Base-by-base conservation (phyloP, 2,888 invertebrate genomes). In the Dilophus febrilis region DNA sequence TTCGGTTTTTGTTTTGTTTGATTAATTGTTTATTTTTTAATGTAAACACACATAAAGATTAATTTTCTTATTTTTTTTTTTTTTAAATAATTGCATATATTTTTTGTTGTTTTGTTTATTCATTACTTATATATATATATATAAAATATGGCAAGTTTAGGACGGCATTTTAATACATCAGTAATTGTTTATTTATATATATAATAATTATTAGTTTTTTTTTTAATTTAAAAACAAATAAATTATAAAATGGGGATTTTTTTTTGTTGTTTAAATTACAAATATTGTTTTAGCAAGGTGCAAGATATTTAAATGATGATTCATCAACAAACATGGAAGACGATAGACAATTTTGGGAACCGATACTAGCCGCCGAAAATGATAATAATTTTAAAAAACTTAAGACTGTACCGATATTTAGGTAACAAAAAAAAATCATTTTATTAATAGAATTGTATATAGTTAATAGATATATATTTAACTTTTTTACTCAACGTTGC, bases 381-480 rank as follows among this genome's bases (percentile, higher is more conserved):
- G 53, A 53, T 38, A 50, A 50, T 27, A 40, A 45, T 19, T 61
- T 53, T 44, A 57, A 53, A 38, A 49, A 52, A 14, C 40, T 62
- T 27, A 58, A 56, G 42, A 62, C 61, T 2, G 50, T 57, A 42
- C 54, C 56, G 35, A 53, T 50, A 38, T 58, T 58, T 51, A 57
- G 60, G 61, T 62, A 44, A 47, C n/a, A n/a, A n/a, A n/a, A n/a
- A n/a, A n/a, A n/a, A n/a, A n/a, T n/a, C n/a, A n/a, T n/a, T n/a
- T n/a, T n/a, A n/a, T n/a, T n/a, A n/a, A n/a, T n/a, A n/a, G n/a
- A n/a, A n/a, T n/a, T n/a, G n/a, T n/a, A n/a, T n/a, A n/a, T n/a
- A n/a, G n/a, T n/a, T n/a, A n/a, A n/a, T n/a, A n/a, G n/a, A n/a
- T n/a, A n/a, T n/a, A n/a, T n/a, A n/a, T n/a, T n/a, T n/a, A n/a